phyloP scores from a whole-genome alignment of 2,888 invertebrate genomes.

The Luffia ferchaultella region DNA sequence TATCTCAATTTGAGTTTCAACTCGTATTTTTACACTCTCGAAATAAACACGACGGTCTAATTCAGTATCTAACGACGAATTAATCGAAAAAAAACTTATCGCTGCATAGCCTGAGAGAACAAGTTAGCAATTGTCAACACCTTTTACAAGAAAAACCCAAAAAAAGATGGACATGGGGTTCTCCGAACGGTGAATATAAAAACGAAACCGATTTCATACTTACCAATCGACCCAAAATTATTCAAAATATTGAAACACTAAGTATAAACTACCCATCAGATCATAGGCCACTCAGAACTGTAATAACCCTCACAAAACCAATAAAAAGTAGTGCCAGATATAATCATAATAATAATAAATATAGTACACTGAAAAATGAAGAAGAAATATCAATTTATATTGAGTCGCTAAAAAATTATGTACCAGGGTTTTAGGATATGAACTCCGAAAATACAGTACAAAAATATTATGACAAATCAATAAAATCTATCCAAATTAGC shows the following conservation, averaged over 20 bases:
- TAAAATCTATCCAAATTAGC: neutral
- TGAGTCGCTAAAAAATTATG: neutral
- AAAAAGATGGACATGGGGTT: conserved; percentile 16
- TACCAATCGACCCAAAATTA: conserved; percentile 10
- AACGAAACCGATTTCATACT: conserved; percentile 17
- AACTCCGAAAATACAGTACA: too few species aligned
- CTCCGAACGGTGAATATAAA: conserved; percentile 13
- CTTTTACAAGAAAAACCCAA: conserved; percentile 12
- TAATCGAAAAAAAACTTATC: too few species aligned
- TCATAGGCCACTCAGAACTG: conserved; percentile 9
- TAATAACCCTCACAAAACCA: conserved; percentile 1
- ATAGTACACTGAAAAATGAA: neutral
- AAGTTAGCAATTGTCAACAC: conserved; percentile 14
- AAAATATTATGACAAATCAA: too few species aligned
- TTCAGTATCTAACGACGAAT: too few species aligned
- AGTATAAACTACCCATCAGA: conserved; percentile 10
- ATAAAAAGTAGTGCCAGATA: conserved; percentile 7
- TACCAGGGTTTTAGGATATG: too few species aligned
- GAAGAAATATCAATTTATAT: neutral
- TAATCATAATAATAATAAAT: neutral
- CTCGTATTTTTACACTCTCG: too few species aligned
- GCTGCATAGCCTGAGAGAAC: too few species aligned
- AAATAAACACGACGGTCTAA: too few species aligned
- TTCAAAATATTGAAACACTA: conserved; percentile 8
- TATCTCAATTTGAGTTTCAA: too few species aligned